Percentiles rank a stretch among this genome's conserved stretches.
phyloP scores from a whole-genome alignment of 2,113 vertebrate genomes.

The Oxyura jamaicensis region DNA sequence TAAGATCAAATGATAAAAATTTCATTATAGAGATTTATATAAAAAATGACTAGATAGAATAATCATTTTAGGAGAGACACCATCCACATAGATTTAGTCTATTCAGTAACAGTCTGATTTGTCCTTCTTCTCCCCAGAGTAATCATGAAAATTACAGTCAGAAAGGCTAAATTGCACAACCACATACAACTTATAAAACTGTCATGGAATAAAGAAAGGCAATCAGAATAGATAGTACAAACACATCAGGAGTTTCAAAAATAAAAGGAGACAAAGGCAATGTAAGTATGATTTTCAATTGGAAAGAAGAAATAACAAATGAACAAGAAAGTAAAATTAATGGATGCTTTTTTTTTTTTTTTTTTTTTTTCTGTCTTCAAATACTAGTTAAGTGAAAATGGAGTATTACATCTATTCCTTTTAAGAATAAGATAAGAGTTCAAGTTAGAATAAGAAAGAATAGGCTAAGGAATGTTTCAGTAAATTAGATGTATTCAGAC shows the following conservation, averaged over 20 bases:
- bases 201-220: not conserved
- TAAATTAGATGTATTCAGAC: not conserved
- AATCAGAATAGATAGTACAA: not conserved
- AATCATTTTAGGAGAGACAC: not conserved
- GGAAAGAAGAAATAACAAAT: not conserved
- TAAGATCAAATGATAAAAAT: slow-evolving; percentile 18
- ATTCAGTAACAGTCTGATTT: not conserved
- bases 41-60: not conserved
- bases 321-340: not conserved
- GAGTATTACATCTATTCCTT: not conserved
- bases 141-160: not conserved
- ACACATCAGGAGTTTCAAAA: not conserved
- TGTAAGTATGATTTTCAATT: not conserved
- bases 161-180: not conserved
- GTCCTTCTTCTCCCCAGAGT: not conserved
- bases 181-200: not conserved
- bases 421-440: not conserved
- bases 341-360: not conserved
- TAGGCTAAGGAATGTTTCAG: not conserved
- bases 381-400: not conserved
- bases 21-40: not conserved
- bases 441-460: not conserved
- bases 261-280: not conserved
- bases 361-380: not conserved
- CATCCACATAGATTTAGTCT: not conserved